Conservation (phyloP, 2,888 invertebrate species). For the Pterostichus madidus region DNA sequence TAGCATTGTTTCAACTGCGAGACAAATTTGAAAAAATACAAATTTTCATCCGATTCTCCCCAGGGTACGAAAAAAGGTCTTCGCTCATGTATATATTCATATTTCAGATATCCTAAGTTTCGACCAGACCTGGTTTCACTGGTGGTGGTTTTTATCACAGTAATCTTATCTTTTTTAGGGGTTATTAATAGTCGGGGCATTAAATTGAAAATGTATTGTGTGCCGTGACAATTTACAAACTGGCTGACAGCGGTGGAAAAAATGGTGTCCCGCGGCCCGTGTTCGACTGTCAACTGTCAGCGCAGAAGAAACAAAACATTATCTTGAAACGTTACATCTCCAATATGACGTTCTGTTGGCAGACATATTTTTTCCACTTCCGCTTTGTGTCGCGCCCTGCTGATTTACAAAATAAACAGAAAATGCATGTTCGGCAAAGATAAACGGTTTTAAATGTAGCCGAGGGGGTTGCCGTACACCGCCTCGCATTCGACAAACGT, state of each 20-base stretch:
- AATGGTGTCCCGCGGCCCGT: constrained; percentile 30
- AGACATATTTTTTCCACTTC: constrained; percentile 61
- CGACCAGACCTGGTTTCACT: constrained; percentile 1
- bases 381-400: constrained; percentile 51
- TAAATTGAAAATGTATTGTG: constrained; percentile 59
- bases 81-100: constrained; percentile 62
- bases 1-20: constrained; percentile 38
- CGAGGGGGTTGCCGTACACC: constrained; percentile 15
- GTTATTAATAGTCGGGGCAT: constrained; percentile 57
- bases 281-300: constrained; percentile 50
- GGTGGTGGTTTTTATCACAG: constrained; percentile 25
- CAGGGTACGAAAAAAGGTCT: background rate
- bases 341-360: constrained; percentile 49
- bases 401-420: constrained; percentile 64
- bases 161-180: constrained; percentile 49
- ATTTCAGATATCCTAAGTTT: constrained; percentile 41
- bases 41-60: constrained; percentile 42
- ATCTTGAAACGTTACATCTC: constrained; percentile 59
- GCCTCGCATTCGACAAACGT: constrained; percentile 46
- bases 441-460: constrained; percentile 58
- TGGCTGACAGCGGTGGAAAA: constrained; percentile 53
- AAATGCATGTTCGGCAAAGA: constrained; percentile 63
- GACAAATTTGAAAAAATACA: constrained; percentile 53
- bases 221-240: constrained; percentile 60
- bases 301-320: constrained; percentile 52